phyloP scores from a whole-genome alignment of 2,797 vertebrate genomes.

The Acanthurus tractus region DNA sequence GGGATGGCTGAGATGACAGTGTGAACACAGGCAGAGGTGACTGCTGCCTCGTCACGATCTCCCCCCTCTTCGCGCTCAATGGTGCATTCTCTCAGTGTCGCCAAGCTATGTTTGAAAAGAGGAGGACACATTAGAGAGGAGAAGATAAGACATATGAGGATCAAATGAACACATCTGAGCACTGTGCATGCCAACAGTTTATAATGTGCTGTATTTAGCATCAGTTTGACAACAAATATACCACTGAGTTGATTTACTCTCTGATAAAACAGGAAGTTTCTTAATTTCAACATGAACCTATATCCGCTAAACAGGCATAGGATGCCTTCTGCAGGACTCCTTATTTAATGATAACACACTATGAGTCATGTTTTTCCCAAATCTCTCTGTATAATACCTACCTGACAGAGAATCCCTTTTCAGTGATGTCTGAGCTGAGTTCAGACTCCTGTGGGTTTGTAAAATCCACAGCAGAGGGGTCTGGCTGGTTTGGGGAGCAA shows the following conservation, averaged over 20 bases:
- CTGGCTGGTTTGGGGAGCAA: slow-evolving; percentile 51
- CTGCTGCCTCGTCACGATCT: slow-evolving; percentile 65
- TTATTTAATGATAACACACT: neutral
- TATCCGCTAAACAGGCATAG: slow-evolving; percentile 34
- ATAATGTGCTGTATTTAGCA: neutral
- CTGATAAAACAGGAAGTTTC: slow-evolving; percentile 50
- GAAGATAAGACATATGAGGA: neutral
- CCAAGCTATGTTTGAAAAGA: slow-evolving; percentile 84
- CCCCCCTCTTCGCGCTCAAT: slow-evolving; percentile 79
- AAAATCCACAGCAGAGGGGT: neutral
- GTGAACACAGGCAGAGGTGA: slow-evolving; percentile 79
- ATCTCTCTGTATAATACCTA: slow-evolving; percentile 65
- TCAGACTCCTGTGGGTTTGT: slow-evolving; percentile 59
- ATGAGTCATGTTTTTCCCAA: neutral
- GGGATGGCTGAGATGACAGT: slow-evolving; percentile 92
- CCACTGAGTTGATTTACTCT: neutral
- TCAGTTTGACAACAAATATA: neutral
- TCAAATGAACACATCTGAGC: neutral
- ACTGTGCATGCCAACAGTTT: fast-evolving
- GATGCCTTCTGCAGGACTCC: neutral
- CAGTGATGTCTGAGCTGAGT: slow-evolving; percentile 59
- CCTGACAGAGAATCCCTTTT: slow-evolving; percentile 93
- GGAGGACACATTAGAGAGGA: slow-evolving; percentile 4
- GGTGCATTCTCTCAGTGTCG: slow-evolving; percentile 88
- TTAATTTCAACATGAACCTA: slow-evolving; percentile 22